Evolutionary conservation across 64 coral and sea anemone genomes (phyloP).

Genomic region (Platygyra sinensis): DNA sequence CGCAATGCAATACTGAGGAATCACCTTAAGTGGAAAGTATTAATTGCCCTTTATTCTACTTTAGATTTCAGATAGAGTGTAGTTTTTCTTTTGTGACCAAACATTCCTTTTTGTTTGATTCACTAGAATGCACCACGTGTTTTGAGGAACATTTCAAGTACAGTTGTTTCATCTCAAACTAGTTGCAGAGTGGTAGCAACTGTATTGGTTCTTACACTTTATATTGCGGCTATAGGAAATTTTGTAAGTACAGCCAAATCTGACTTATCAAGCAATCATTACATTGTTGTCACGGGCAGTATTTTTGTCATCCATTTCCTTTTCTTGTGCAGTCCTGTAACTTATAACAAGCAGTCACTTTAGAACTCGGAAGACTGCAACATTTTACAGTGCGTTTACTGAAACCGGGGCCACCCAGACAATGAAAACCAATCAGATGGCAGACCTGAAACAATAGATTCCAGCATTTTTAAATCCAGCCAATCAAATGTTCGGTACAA

Average conservation of each 20-base stretch:
- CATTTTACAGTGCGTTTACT: too few relatives aligned
- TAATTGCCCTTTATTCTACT: background rate
- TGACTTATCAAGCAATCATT: background rate
- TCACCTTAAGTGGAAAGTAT: too few relatives aligned
- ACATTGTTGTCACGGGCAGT: background rate
- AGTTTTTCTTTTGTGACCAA: background rate
- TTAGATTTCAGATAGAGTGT: background rate
- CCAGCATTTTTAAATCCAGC: too few relatives aligned
- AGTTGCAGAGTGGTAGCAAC: conserved; percentile 78
- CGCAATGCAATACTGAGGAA: too few relatives aligned
- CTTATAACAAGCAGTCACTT: too few relatives aligned
- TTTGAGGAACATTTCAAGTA: conserved; percentile 54
- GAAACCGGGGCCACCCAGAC: too few relatives aligned
- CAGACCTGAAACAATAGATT: too few relatives aligned
- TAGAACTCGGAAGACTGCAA: too few relatives aligned
- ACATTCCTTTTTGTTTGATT: background rate
- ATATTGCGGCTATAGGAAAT: conserved; percentile 76
- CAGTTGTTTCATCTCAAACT: conserved; percentile 66
- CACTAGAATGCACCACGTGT: conserved; percentile 9
- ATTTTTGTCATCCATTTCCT: background rate
- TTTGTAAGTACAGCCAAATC: conserved; percentile 59
- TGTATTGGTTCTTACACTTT: conserved; percentile 71
- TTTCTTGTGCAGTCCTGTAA: too few relatives aligned
- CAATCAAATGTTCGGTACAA: too few relatives aligned
- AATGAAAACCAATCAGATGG: too few relatives aligned